Base-by-base conservation (phyloP, 2,888 invertebrate genomes). In the Pyrrhia umbra region DNA sequence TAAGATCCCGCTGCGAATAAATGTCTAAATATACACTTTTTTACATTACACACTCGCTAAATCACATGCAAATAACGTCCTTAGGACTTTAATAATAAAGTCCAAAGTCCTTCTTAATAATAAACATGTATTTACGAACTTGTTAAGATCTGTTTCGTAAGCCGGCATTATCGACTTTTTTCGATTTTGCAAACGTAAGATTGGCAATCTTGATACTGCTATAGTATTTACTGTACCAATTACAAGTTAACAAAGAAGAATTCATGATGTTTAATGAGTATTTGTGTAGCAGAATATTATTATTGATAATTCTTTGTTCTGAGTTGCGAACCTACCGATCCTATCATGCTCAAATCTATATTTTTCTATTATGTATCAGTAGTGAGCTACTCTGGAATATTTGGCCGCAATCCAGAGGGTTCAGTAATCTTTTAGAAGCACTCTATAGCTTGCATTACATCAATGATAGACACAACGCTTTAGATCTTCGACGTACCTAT, bases 81-180 rank as follows among this genome's bases (percentile, higher is more conserved):
- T 49, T 62, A 74, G 8, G 0, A 0, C 0, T 0, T 15, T 3
- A 0, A 0, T 6, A 27, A 63, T 61, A 74, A 62, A 63, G 47
- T 6, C 21, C 13, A 60, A 50, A 75, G 10, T 63, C 15, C 8
- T 15, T 39, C 1, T 13, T 8, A 54, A 27, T 40, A 47, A 25
- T 34, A 15, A 25, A 25, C 10, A 15, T 40, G 37, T 46, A 63
- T 73, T 68, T 23, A 63, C 56, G 46, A 70, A 50, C 58, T 60
- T 58, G 65, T 71, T 70, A 60, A 64, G 45, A 47, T 51, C 54
- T 55, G 65, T 83, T 75, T 84, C 72, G 84, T 69, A 83, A 85
- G 72, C 52, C 47, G 68, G 55, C 72, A 66, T 73, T 70, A 81
- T 72, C 57, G 60, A 49, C 52, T 79, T 79, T 74, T 78, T 77